Base-by-base conservation (phyloP, 2,113 vertebrate species). In the Fukomys damarensis region DNA sequence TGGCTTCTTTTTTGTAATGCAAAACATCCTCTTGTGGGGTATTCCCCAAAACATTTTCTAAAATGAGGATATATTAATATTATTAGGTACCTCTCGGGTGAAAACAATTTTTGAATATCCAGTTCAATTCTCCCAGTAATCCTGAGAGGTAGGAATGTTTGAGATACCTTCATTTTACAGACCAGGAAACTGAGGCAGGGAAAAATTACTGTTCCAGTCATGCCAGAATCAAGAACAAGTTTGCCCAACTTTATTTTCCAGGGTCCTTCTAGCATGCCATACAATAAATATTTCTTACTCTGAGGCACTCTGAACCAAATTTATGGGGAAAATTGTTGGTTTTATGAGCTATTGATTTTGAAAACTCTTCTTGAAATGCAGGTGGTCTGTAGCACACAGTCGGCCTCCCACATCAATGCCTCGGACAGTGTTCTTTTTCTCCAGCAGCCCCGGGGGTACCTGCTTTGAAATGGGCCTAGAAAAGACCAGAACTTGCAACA, bases 261-360 rank as follows among this genome's bases (percentile, higher is more conserved):
- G 17, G 52, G 63, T 94, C 2, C 13, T 85, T 77, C 68, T 86
- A 89, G 58, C 63, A 65, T 1, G 65, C 19, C 13, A 30, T 43
- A 59, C 46, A 92, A 66, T 70, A 72, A 93, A 82, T 95, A 95
- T 46, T 28, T 12, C 86, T 89, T 86, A 80, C 91, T 95, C 79
- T 24, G 83, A 81, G 20, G 49, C 56, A 93, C 86, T 80, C 95
- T 89, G 89, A 95, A 96, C 72, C 95, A 88, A 93, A 87, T 74
- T 95, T 66, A 84, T 59, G 43, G 61, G 26, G 32, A 38, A 66
- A 63, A 17, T 65, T 92, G 58, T 65, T 93, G 72, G 85, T 65
- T 92, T 94, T 91, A 88, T 82, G 59, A 38, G 76, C 54, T 92
- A 92, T 3, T 92, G 19, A 87, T 92, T 92, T 89, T 77, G 56